Conservation (phyloP, 1,140 invertebrate genomes). For the Cydia strobilella region DNA sequence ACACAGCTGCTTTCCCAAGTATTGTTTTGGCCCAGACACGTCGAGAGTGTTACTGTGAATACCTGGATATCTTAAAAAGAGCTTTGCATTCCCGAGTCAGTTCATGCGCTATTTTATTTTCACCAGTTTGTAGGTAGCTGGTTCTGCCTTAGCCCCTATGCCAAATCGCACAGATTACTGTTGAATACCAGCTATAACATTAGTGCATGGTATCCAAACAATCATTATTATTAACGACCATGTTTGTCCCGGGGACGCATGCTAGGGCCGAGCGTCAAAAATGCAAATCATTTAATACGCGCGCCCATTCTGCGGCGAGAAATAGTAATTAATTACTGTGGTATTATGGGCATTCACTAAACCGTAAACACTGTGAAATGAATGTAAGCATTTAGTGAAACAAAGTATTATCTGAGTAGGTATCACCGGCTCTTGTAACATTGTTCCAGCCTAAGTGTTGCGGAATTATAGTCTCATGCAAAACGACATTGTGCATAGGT, state of each 20-base stretch:
- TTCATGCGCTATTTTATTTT: neutral
- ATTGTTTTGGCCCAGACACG: neutral
- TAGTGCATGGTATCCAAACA: neutral
- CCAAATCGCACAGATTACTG: slow-evolving; percentile 6
- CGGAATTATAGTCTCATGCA: slow-evolving; percentile 7
- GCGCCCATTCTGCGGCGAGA: slow-evolving; percentile 5
- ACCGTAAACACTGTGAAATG: slow-evolving; percentile 25
- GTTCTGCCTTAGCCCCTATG: neutral
- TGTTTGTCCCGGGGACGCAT: slow-evolving; percentile 1
- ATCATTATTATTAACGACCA: slow-evolving; percentile 19
- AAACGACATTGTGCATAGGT: slow-evolving; percentile 1
- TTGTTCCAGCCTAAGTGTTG: slow-evolving; percentile 2
- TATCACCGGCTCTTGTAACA: neutral
- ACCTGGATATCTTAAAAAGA: neutral
- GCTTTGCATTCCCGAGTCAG: neutral
- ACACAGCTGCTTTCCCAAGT: neutral
- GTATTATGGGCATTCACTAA: slow-evolving; percentile 30
- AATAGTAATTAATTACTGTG: slow-evolving; percentile 29
- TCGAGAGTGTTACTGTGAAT: neutral
- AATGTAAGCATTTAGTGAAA: slow-evolving; percentile 15
- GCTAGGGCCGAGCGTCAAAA: slow-evolving; percentile 19
- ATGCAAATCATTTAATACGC: slow-evolving; percentile 26
- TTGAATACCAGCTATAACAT: slow-evolving; percentile 1
- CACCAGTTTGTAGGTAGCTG: neutral
- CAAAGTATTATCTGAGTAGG: neutral